These are phyloP conservation scores for Micrastur ruficollis DNA, from an alignment of 2,797 vertebrate species.

Conservation along the genomic window DNA sequence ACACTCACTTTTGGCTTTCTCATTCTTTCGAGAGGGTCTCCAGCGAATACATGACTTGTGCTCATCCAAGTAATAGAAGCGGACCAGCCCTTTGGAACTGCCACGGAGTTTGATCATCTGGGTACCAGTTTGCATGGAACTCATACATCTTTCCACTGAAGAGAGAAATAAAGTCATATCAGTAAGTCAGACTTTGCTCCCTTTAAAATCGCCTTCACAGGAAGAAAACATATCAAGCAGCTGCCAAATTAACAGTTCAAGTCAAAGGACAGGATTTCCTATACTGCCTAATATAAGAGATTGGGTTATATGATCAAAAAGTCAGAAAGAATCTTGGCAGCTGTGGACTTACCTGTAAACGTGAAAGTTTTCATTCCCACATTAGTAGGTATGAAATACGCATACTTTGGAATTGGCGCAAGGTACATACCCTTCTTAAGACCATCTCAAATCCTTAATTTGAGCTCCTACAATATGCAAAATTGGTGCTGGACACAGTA, in stretches of 20 bases:
- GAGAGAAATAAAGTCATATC: background rate
- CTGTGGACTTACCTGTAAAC: background rate
- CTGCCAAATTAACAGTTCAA: background rate
- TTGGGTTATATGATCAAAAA: background rate
- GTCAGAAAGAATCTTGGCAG: background rate
- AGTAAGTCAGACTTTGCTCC: background rate
- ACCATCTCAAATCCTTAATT: background rate
- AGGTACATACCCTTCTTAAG: background rate
- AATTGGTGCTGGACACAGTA: background rate
- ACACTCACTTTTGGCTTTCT: conserved; percentile 97
- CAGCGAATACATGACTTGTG: conserved; percentile 97
- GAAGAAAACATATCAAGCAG: background rate
- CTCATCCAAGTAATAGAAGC: conserved; percentile 93
- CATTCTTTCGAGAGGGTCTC: conserved; percentile 95
- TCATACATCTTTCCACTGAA: conserved; percentile 97
- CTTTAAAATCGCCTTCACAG: background rate
- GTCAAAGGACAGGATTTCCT: background rate
- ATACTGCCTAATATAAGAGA: background rate
- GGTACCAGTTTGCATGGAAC: conserved; percentile 91
- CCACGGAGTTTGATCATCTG: conserved; percentile 98
- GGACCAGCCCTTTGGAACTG: conserved; percentile 89
- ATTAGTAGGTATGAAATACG: background rate
- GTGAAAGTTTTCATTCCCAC: background rate
- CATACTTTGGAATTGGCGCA: background rate
- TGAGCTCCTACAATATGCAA: background rate